Evolutionary conservation across 1,140 invertebrate species (phyloP).

Genomic region (Philotrypesis tridentata): DNA sequence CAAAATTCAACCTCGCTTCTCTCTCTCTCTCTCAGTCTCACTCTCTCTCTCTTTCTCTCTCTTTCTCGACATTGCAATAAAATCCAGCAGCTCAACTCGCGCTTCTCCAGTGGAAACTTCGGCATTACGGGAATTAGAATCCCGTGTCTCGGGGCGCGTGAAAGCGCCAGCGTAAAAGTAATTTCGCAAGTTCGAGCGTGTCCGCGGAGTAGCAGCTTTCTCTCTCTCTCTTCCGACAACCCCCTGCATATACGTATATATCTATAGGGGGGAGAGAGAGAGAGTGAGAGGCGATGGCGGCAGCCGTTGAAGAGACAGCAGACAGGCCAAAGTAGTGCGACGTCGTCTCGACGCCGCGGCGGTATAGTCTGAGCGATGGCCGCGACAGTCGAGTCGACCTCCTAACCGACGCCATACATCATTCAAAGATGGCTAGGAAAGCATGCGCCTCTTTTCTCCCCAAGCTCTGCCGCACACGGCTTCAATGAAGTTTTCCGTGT

Average conservation of each 20-base stretch:
- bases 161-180: slow-evolving; percentile 41
- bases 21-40: slow-evolving; percentile 9
- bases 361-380: slow-evolving; percentile 71
- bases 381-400: slow-evolving; percentile 68
- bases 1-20: slow-evolving; percentile 4
- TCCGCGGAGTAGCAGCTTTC: background rate
- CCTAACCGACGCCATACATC: slow-evolving; percentile 75
- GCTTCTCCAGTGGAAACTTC: slow-evolving; percentile 12
- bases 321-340: background rate
- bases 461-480: background rate
- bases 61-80: slow-evolving; percentile 1
- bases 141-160: slow-evolving; percentile 6
- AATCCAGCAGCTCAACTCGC: background rate
- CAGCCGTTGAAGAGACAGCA: slow-evolving; percentile 16
- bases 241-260: background rate
- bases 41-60: slow-evolving; percentile 11
- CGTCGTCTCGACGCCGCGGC: background rate
- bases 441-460: slow-evolving; percentile 13
- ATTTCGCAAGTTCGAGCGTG: slow-evolving; percentile 43
- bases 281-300: background rate
- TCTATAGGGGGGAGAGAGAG: background rate
- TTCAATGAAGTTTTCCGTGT: background rate
- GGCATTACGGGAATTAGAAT: slow-evolving; percentile 44
- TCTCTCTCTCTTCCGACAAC: background rate
- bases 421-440: slow-evolving; percentile 74